Conservation (phyloP, 1,140 invertebrate species). For the Atta colombica region DNA sequence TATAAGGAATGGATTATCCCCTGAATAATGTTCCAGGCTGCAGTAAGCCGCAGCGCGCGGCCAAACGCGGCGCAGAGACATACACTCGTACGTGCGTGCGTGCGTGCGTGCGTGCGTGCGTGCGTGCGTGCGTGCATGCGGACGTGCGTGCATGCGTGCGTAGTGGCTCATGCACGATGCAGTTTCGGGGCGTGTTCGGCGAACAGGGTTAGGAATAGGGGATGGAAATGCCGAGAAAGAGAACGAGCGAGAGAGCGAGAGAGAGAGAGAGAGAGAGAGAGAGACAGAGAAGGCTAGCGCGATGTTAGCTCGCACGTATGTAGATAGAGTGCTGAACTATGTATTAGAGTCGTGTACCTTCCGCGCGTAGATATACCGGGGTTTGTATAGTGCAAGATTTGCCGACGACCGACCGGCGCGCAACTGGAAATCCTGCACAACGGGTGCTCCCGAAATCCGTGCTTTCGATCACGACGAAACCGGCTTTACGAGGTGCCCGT, state of each 20-base stretch:
- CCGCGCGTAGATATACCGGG: slow-evolving; percentile 77
- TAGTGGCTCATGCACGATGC: slow-evolving; percentile 55
- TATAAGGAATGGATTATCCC: slow-evolving; percentile 84
- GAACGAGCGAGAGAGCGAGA: slow-evolving; percentile 36
- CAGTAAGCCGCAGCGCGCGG: slow-evolving; percentile 76
- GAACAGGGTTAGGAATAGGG: slow-evolving; percentile 69
- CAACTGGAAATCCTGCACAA: slow-evolving; percentile 74
- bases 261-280: slow-evolving; percentile 66
- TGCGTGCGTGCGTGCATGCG: not conserved
- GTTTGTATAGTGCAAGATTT: slow-evolving; percentile 83
- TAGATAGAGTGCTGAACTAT: slow-evolving; percentile 84
- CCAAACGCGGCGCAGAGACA: slow-evolving; percentile 40
- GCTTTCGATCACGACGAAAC: slow-evolving; percentile 51
- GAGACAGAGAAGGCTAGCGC: slow-evolving; percentile 78
- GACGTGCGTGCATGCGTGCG: slow-evolving; percentile 33
- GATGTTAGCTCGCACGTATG: slow-evolving; percentile 82
- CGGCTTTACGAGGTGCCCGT: slow-evolving; percentile 42
- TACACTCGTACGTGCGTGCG: not conserved
- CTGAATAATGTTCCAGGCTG: slow-evolving; percentile 82
- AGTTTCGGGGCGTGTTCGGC: slow-evolving; percentile 71
- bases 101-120: slow-evolving; percentile 32
- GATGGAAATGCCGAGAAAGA: slow-evolving; percentile 67
- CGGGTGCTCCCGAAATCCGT: slow-evolving; percentile 72
- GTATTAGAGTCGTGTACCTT: slow-evolving; percentile 83
- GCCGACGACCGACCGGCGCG: slow-evolving; percentile 67